Evolutionary conservation across 2,113 vertebrate species (phyloP), one percentile per base, ranked within the genome.

Genomic region (Sialia sialis): DNA sequence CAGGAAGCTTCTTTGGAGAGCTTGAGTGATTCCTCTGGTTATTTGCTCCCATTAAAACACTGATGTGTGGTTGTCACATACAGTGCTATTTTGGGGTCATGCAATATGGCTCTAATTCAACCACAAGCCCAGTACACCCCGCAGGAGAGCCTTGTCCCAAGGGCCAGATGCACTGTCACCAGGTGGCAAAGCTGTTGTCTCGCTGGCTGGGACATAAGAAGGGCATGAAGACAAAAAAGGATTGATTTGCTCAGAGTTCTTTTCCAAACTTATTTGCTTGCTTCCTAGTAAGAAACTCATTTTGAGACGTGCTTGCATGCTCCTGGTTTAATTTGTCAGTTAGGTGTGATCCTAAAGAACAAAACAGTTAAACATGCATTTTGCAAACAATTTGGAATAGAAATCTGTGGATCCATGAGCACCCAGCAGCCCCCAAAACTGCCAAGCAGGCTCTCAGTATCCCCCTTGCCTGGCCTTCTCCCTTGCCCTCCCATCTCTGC

Each of bases 111-210:
- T 88, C 15, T 85, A 36, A 79, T 49, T 85, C 48, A 82, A 16
- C 34, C 78, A 36, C 25, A 48, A 34, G 82, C 18, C 30, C 44
- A 26, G 41, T 9, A 48, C 1, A 2, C 46, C 82, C 85, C 2
- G n/a, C 66, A 64, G 74, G 69, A 87, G 46, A 41, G 32, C 46
- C 52, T 74, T 67, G 78, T 92, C 89, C 78, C 74, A 41, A 26
- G 16, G 70, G 70, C 86, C 83, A 92, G 83, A 67, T 90, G 86
- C 52, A 79, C 34, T 4, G 3, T 75, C 86, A 44, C 83, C 86
- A 88, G 83, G 83, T 94, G 79, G 86, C 70, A 92, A 95, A 85
- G 62, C 83, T 94, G 78, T 81, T 74, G n/a, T 82, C 69, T 91
- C 0, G 0, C 20, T 86, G 54, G 22, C 77, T 88, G 66, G 46